phyloP scores from a whole-genome alignment of 2,113 vertebrate genomes.

The Lycaon pictus region DNA sequence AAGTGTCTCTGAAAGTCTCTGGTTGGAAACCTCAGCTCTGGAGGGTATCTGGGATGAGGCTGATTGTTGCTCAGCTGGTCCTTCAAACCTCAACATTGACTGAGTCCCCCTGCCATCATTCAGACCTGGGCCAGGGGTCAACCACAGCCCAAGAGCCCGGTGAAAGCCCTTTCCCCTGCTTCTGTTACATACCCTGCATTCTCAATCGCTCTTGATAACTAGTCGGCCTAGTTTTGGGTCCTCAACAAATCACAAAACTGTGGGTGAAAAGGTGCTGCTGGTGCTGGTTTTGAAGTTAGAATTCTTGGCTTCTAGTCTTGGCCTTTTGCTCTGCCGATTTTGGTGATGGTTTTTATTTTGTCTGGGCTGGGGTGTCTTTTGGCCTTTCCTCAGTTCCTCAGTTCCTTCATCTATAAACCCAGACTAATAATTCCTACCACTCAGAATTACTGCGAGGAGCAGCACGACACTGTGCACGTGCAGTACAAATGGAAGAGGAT shows the following conservation, averaged over 20 bases:
- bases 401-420: constrained; percentile 56
- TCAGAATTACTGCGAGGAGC: not conserved
- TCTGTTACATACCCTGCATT: not conserved
- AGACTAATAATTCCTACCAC: not conserved
- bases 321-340: not conserved
- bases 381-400: not conserved
- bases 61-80: not conserved
- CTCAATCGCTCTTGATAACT: not conserved
- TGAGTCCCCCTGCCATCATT: not conserved
- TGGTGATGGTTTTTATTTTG: not conserved
- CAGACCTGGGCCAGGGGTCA: not conserved
- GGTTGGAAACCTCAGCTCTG: not conserved
- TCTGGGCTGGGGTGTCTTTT: not conserved
- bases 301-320: constrained; percentile 45
- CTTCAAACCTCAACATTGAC: not conserved
- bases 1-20: not conserved
- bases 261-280: not conserved
- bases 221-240: constrained; percentile 12
- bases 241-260: not conserved
- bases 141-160: not conserved
- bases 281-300: not conserved
- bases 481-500: constrained; percentile 38
- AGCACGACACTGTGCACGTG: not conserved
- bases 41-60: not conserved
- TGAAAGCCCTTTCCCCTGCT: not conserved